Percentiles rank a stretch among this genome's conserved stretches.
phyloP scores from a whole-genome alignment of 2,797 vertebrate genomes.

The Sebastolobus alascanus region DNA sequence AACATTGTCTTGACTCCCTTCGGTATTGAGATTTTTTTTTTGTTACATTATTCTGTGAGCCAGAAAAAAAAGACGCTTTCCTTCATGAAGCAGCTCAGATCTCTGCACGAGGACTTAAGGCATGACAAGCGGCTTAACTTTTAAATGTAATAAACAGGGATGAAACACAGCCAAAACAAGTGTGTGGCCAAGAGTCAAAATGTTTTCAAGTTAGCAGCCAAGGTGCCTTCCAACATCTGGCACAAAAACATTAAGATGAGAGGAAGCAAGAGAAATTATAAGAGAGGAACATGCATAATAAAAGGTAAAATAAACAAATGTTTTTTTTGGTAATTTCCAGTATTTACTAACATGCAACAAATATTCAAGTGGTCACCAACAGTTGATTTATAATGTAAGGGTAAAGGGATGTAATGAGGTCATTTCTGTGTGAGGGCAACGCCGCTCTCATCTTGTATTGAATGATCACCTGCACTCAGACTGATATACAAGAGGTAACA shows the following conservation, averaged over 20 bases:
- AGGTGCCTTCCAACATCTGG: conserved; percentile 27
- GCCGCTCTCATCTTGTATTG: conserved; percentile 1
- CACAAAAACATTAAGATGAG: background rate
- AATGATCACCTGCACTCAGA: conserved; percentile 34
- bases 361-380: background rate
- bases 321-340: background rate
- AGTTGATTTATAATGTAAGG: conserved; percentile 24
- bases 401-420: conserved; percentile 39
- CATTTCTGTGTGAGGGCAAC: conserved; percentile 25
- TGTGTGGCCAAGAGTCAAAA: conserved; percentile 25
- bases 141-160: conserved; percentile 47
- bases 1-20: background rate
- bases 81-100: conserved; percentile 25
- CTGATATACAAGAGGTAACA: conserved; percentile 17
- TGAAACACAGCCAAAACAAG: conserved; percentile 40
- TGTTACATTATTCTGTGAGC: background rate
- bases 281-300: background rate
- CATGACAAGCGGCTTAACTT: conserved; percentile 48
- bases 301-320: background rate
- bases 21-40: background rate
- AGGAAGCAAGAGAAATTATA: conserved; percentile 8
- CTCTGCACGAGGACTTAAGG: conserved; percentile 20
- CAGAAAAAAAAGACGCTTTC: conserved; percentile 14
- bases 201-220: conserved; percentile 26
- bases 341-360: background rate